Conservation (phyloP, 2,113 vertebrate genomes). For the Struthidea cinerea region DNA sequence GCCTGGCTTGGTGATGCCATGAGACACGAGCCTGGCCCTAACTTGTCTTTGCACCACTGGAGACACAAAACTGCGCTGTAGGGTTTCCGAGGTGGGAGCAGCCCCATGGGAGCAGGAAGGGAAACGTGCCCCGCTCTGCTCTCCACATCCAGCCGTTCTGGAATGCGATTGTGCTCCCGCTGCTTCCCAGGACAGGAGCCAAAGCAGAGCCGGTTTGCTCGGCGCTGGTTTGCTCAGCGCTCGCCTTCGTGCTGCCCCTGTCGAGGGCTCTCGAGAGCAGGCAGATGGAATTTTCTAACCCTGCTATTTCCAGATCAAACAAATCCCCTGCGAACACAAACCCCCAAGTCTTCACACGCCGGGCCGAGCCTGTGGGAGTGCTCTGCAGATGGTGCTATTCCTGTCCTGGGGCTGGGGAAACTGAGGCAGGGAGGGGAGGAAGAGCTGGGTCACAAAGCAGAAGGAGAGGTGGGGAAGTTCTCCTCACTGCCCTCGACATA, state of each 20-base stretch:
- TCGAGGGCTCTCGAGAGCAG: constrained; percentile 18
- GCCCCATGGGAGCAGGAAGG: not conserved
- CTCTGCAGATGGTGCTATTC: not conserved
- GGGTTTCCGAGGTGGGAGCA: not conserved
- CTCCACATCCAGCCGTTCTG: not conserved
- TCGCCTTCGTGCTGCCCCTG: not conserved
- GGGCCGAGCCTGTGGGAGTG: not conserved
- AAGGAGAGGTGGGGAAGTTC: not conserved
- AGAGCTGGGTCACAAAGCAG: not conserved
- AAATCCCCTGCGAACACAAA: constrained; percentile 35
- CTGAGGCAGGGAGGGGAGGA: constrained; percentile 5
- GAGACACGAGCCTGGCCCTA: not conserved
- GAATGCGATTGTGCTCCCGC: not conserved
- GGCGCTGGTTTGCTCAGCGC: not conserved
- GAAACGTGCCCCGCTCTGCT: not conserved
- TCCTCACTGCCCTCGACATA: not conserved
- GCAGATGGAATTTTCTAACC: constrained; percentile 63
- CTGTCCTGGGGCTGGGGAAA: constrained; percentile 3
- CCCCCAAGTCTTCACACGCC: constrained; percentile 18
- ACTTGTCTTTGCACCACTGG: not conserved
- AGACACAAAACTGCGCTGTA: not conserved
- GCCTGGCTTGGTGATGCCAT: accelerated
- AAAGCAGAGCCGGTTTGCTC: not conserved
- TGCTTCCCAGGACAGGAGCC: constrained; percentile 3
- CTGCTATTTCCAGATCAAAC: constrained; percentile 65